Evolutionary conservation across 2,888 invertebrate species (phyloP).

Genomic region (Sinelater perroti): DNA sequence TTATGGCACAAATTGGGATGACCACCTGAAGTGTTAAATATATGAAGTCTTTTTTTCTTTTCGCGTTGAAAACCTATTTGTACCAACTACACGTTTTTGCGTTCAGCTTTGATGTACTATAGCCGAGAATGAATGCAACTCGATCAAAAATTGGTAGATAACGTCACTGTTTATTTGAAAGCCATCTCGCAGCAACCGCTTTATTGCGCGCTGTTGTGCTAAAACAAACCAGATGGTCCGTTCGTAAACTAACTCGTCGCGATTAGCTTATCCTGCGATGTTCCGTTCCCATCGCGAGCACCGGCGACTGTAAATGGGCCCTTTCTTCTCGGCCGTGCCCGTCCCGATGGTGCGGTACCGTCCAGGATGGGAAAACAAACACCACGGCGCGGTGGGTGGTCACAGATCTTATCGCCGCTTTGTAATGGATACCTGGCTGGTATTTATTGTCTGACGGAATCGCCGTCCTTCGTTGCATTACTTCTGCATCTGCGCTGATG

Average conservation of each 20-base stretch:
- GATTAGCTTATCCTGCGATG: not conserved
- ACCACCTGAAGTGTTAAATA: too few species aligned
- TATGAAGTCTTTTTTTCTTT: too few species aligned
- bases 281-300: not conserved
- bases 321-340: not conserved
- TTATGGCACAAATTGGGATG: too few species aligned
- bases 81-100: too few species aligned
- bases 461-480: slow-evolving; percentile 1
- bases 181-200: slow-evolving; percentile 1
- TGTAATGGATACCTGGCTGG: slow-evolving; percentile 28
- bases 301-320: too few species aligned
- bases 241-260: too few species aligned
- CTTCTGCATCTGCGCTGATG: not conserved
- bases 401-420: slow-evolving; percentile 30
- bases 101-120: too few species aligned
- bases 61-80: too few species aligned
- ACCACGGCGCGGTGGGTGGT: slow-evolving; percentile 29
- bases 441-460: slow-evolving; percentile 24
- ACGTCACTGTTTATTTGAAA: slow-evolving; percentile 4
- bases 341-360: not conserved
- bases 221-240: slow-evolving; percentile 7
- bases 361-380: slow-evolving; percentile 28
- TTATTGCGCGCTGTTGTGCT: not conserved
- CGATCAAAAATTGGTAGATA: too few species aligned
- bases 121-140: too few species aligned